phyloP scores from a whole-genome alignment of 2,888 invertebrate genomes.

The Noctua comes region DNA sequence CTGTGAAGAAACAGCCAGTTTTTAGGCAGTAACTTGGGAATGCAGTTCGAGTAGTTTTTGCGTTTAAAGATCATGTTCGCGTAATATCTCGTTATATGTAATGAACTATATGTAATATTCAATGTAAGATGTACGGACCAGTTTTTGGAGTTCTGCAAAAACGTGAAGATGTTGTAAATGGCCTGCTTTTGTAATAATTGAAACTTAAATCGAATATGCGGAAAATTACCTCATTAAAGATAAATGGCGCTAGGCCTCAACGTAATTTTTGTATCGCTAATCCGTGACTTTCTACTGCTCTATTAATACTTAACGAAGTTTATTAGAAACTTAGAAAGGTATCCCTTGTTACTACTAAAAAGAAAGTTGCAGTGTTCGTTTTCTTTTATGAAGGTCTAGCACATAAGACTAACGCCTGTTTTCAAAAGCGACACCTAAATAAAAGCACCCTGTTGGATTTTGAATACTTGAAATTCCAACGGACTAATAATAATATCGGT shows the following conservation, averaged over 20 bases:
- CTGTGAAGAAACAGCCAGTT: conserved; percentile 66
- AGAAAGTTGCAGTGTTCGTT: conserved; percentile 14
- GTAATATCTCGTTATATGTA: conserved; percentile 40
- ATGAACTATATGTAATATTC: conserved; percentile 46
- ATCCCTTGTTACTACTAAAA: conserved; percentile 3
- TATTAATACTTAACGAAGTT: conserved; percentile 15
- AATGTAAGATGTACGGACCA: conserved; percentile 31
- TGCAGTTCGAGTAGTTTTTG: conserved; percentile 53
- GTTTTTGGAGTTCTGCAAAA: conserved; percentile 35
- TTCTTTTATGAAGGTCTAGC: not conserved
- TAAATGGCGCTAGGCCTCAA: conserved; percentile 6
- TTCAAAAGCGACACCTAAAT: not conserved
- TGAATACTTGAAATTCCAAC: not conserved
- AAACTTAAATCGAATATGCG: conserved; percentile 14
- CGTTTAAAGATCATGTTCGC: conserved; percentile 40
- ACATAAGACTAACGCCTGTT: not conserved
- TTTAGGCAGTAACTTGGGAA: conserved; percentile 47
- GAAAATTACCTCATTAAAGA: conserved; percentile 30
- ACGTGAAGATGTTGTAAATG: conserved; percentile 26
- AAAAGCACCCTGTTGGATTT: not conserved
- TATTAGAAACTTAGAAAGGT: conserved; percentile 37
- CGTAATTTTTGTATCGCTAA: conserved; percentile 30
- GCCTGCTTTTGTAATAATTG: conserved; percentile 14
- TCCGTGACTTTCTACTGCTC: conserved; percentile 35
- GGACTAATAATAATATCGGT: not conserved